Conservation (phyloP, 2,888 invertebrate species). For the Rotaria socialis region DNA sequence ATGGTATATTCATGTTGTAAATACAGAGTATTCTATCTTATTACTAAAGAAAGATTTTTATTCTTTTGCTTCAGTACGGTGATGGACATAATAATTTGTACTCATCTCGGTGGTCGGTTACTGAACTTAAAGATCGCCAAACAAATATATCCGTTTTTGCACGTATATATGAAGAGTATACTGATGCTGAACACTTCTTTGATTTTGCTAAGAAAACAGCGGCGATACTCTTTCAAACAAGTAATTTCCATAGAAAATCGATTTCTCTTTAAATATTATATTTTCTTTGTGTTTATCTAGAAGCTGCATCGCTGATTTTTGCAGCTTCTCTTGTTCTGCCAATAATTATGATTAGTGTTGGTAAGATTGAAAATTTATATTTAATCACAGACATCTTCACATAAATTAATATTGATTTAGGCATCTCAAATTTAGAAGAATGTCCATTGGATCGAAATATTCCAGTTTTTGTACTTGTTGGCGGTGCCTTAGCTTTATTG, state of each 20-base stretch:
- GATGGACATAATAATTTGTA: background rate
- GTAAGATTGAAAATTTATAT: background rate
- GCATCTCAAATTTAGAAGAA: conserved; percentile 21
- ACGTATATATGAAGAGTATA: conserved; percentile 14
- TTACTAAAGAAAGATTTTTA: too few relatives aligned
- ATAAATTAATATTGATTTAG: background rate
- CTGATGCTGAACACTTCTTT: conserved; percentile 18
- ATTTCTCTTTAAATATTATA: background rate
- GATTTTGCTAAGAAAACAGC: conserved; percentile 20
- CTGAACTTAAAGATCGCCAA: conserved; percentile 14
- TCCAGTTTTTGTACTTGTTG: conserved; percentile 19
- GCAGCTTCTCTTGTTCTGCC: background rate
- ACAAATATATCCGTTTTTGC: background rate
- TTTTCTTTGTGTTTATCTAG: background rate
- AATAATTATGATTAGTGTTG: conserved; percentile 11
- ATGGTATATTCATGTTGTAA: background rate
- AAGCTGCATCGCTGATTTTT: background rate
- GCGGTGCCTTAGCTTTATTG: background rate
- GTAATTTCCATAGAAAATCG: background rate
- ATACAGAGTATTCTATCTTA: too few relatives aligned
- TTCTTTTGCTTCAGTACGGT: background rate
- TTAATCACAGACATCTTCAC: background rate
- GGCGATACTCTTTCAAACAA: background rate
- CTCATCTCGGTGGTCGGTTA: background rate
- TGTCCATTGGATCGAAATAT: conserved; percentile 33